Evolutionary conservation across 2,113 vertebrate species (phyloP), one percentile per base, ranked within the genome.

Genomic region (Syngnathus scovelli): DNA sequence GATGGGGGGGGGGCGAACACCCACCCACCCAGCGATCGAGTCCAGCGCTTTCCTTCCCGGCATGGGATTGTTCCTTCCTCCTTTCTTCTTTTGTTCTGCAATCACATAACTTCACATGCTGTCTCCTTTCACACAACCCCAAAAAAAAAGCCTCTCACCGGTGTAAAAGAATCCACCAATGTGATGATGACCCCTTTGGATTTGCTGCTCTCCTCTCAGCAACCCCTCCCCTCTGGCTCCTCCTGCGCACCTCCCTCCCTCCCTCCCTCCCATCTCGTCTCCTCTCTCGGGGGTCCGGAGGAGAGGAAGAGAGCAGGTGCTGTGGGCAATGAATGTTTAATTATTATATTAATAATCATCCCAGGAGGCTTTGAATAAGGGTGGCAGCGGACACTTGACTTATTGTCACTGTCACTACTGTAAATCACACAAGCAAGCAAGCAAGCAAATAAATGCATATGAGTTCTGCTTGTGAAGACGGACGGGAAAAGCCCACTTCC

Each of bases 291-390:
- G 77, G 83, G 65, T 71, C 69, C 61, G 39, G 43, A 67, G 66
- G 51, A 83, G 84, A 80, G 82, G 49, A 37, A 83, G 82, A 92
- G 91, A 90, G 90, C 94, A 95, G 94, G 93, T 94, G 94, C 92
- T 89, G 87, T 88, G 81, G 81, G 92, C 91, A 93, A 94, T 92
- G 94, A 91, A 93, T 82, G 91, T 92, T 93, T 94, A 93, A 95
- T 95, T 92, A 94, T 92, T 89, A 92, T 92, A 93, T 94, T 94
- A 93, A 93, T 92, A 93, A 92, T 79, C 84, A 87, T 92, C 90
- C 90, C 90, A 85, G 75, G 92, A 86, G 92, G 80, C 72, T 71
- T 37, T 19, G 58, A 69, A 70, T 78, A 8, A 2, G 59, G 67
- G 55, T 27, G n/a, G 49, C 78, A 59, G 18, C 56, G 71, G 70